A percentile compares a stretch with the other conserved stretches of the same genome.
Conservation (phyloP, 2,797 vertebrate genomes). For the Peromyscus attwateri region DNA sequence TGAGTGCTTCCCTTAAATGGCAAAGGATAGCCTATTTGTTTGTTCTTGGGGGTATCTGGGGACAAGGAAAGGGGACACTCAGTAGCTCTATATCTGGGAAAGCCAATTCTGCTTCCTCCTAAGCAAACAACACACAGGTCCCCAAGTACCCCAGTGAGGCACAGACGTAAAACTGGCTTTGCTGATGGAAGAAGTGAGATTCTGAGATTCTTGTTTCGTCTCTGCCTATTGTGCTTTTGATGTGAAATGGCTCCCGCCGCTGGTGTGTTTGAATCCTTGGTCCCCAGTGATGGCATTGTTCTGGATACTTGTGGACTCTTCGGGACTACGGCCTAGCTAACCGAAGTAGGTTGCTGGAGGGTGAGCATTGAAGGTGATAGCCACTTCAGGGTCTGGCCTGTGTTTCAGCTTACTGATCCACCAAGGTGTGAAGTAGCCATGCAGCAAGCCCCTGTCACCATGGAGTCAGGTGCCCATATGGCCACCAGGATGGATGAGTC, state of each 20-base stretch:
- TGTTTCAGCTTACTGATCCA: not conserved
- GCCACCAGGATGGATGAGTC: not conserved
- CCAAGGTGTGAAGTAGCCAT: not conserved
- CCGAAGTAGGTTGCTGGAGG: not conserved
- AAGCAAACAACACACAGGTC: not conserved
- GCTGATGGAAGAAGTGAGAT: constrained; percentile 82
- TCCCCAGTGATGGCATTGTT: not conserved
- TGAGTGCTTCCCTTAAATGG: not conserved
- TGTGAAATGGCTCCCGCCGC: not conserved
- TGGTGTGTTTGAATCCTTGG: not conserved
- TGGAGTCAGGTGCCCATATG: not conserved
- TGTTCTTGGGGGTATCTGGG: not conserved
- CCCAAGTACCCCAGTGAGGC: not conserved
- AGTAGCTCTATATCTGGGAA: not conserved
- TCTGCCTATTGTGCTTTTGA: constrained; percentile 69
- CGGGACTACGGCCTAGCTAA: not conserved
- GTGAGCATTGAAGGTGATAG: not conserved
- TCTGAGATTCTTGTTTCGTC: constrained; percentile 81
- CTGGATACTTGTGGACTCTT: not conserved
- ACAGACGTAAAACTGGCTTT: constrained; percentile 75
- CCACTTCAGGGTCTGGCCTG: not conserved
- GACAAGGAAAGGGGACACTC: not conserved
- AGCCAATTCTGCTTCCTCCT: not conserved
- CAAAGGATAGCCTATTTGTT: not conserved
- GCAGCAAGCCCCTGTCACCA: not conserved